Base-by-base conservation (phyloP, 2,113 vertebrate species). In the Elgaria multicarinata region DNA sequence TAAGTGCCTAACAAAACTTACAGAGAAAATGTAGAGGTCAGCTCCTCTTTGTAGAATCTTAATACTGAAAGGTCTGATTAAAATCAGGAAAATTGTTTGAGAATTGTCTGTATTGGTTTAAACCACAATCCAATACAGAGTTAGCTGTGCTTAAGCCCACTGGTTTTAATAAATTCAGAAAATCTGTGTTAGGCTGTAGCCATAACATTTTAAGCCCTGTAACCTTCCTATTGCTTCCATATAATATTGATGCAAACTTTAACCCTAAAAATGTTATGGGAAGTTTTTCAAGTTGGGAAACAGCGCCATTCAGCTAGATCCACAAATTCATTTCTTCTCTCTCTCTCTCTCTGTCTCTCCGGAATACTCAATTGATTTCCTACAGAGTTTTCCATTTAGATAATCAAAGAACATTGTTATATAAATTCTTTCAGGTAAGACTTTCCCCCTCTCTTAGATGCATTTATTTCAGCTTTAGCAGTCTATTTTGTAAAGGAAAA, bases 361-460 rank as follows among this genome's bases (percentile, higher is more conserved):
- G 58, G 42, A 86, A 62, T 76, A 42, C 50, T 78, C 75, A 53
- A 39, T 87, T 69, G 39, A 67, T 66, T 87, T 87, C 39, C 42
- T 36, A 67, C 50, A 42, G 58, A 67, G 20, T 58, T 20, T 44
- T 87, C 33, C 75, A 55, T 76, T 75, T 44, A 44, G 53, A 50
- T 36, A 53, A 28, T 72, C 46, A 87, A 46, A 87, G 42, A 78
- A 87, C 42, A 28, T 31, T 78, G 24, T 78, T 78, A 46, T 67
- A 58, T 67, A 44, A 55, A 44, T 87, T 53, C n/a, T 36, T 87
- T 80, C 86, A 87, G 33, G 55, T 79, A 69, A 80, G 76, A 9
- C 14, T 69, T 83, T 44, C 55, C 39, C 53, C 66, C 31, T 33
- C 39, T 12, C 28, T 36, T 46, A 71, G n/a, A 50, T 80, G n/a